Conservation (phyloP, 2,113 vertebrate species). For the Danio rerio region DNA sequence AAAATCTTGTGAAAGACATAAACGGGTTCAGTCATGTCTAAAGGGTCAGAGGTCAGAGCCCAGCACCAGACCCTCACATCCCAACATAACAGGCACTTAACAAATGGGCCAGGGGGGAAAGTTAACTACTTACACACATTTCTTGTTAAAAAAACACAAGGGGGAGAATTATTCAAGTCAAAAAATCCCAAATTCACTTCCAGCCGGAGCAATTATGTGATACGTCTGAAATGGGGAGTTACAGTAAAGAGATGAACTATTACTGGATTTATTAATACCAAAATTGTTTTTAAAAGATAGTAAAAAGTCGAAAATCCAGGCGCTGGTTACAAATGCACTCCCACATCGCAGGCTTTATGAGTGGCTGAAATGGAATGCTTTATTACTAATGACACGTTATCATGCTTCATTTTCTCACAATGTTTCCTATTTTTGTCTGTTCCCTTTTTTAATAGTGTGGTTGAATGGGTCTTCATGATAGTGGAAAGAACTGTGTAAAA, state of each 20-base stretch:
- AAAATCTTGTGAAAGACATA: background rate
- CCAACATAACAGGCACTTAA: background rate
- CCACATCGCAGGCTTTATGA: background rate
- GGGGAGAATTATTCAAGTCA: background rate
- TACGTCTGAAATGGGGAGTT: background rate
- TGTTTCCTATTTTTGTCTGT: background rate
- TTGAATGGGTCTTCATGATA: background rate
- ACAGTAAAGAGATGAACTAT: background rate
- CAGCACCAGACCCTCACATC: background rate
- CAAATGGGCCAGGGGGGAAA: background rate
- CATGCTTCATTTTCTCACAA: background rate
- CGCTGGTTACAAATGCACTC: background rate
- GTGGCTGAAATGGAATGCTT: background rate
- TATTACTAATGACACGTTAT: background rate
- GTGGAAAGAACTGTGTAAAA: background rate
- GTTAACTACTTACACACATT: background rate
- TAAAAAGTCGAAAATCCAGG: background rate
- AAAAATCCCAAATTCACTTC: background rate
- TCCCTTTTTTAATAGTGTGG: background rate
- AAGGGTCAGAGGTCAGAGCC: background rate
- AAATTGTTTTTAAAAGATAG: slow-evolving; percentile 1
- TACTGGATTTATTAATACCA: background rate
- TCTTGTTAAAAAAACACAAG: background rate
- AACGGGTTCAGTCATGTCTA: background rate
- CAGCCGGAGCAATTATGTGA: background rate